Evolutionary conservation across 53 echinoderm and acorn worm genomes (phyloP), one percentile per base, ranked within the genome.

Genomic region (Holothuria leucospilota): DNA sequence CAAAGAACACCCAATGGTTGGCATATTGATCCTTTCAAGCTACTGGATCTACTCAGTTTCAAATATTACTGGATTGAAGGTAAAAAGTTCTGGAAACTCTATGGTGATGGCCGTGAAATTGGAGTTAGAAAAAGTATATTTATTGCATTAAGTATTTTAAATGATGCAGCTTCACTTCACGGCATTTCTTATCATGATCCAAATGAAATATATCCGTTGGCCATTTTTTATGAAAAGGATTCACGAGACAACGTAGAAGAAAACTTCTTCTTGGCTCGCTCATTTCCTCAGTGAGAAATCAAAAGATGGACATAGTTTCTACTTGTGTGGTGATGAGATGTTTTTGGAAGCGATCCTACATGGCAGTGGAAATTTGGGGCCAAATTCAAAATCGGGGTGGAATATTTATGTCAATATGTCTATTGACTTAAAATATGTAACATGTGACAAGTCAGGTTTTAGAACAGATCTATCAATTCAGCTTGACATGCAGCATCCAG

Each of bases 211-310:
- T 90, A 80, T 69, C 93, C 90, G 15, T 56, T 93, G 16, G 42
- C 88, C 16, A 78, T 92, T 4, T 95, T 95, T 52, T 95, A 93
- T 91, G 92, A 92, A 59, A 85, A 90, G 39, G 94, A 94, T 71
- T 90, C 87, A 2, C 58, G 94, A 66, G 91, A 92, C 69, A 94
- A 94, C 84, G 71, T 90, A 18, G 93, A 93, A 78, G 85, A 85
- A 72, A 93, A 93, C 28, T 38, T 21, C 28, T 4, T 62, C 34
- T 40, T 75, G 63, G 74, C 51, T 77, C 2, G 6, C 61, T 20
- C 30, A 62, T 16, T 77, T 87, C 53, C 39, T 77, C 26, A 20
- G 38, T 13, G 63, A 16, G 15, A 52, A 53, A n/a, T n/a, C n/a
- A n/a, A n/a, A n/a, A n/a, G n/a, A 21, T 39, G 65, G 77, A 20